Base-by-base conservation (phyloP, 2,888 invertebrate species). In the Synergus umbraculus region DNA sequence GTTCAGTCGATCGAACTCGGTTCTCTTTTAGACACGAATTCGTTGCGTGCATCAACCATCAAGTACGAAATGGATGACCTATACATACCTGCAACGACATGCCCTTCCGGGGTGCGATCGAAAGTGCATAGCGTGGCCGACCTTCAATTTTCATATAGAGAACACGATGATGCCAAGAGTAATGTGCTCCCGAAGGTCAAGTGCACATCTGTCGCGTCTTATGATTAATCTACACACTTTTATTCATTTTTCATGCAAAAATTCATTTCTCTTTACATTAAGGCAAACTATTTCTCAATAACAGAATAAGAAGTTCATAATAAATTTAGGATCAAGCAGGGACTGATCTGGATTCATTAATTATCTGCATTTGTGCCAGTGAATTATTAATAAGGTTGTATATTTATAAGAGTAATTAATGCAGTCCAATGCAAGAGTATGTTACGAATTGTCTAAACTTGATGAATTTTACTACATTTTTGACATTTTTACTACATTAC, bases 41-140 rank as follows among this genome's bases (percentile, higher is more conserved):
- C 54, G 54, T 54, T 54, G 66, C 77, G 78, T 79, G 79, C 76
- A 82, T 54, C 54, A 54, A 54, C 49, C 49, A 15, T 78, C 64
- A 80, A 81, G 78, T 66, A 76, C 78, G 64, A 76, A 76, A 76
- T 49, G 67, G 76, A 76, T 69, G 69, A 78, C 81, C 78, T 29
- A 29, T 29, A 29, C 22, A 29, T 81, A 78, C 78, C 78, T 77
- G 41, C 65, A 29, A 44, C 78, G 81, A 76, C 69, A 69, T 81
- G 78, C 76, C 78, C 77, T 81, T 81, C 73, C 78, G 76, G 76
- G 76, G 78, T 78, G 76, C 76, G 65, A 81, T 65, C 76, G 77
- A 77, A 54, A 54, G 54, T 54, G 54, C 54, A 54, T n/a, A 54
- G 12, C 54, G 54, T 54, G n/a, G 15, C 2, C 54, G 54, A 54